These are phyloP conservation scores for Ceratina japonica DNA, from an alignment of 1,140 invertebrate species.

Conservation along the genomic window DNA sequence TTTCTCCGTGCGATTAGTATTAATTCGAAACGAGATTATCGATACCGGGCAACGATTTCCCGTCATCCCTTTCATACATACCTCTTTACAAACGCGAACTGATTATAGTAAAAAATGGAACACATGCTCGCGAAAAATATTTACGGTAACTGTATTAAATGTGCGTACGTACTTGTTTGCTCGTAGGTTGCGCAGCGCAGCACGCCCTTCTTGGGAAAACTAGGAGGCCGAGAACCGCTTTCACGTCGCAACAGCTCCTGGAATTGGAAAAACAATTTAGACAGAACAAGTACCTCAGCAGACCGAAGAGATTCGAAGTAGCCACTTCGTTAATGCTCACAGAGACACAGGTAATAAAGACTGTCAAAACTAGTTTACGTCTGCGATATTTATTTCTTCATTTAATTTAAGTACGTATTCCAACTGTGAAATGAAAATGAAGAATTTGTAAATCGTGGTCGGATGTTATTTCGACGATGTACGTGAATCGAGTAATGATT, in stretches of 20 bases:
- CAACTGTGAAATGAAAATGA: too few relatives aligned
- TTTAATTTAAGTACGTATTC: too few relatives aligned
- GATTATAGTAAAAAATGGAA: neutral
- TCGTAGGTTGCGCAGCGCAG: slow-evolving; percentile 80
- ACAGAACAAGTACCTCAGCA: slow-evolving; percentile 98
- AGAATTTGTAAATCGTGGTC: neutral
- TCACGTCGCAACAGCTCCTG: slow-evolving; percentile 98
- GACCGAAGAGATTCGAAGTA: slow-evolving; percentile 99
- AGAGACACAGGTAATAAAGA: slow-evolving; percentile 93
- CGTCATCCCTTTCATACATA: too few relatives aligned
- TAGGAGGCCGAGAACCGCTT: slow-evolving; percentile 96
- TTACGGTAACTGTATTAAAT: neutral
- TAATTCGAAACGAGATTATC: slow-evolving; percentile 30
- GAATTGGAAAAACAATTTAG: slow-evolving; percentile 99
- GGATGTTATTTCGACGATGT: neutral
- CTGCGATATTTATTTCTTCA: too few relatives aligned
- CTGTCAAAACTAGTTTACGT: neutral
- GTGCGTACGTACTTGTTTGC: neutral
- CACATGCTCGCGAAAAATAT: too few relatives aligned
- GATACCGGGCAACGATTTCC: neutral
- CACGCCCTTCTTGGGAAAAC: slow-evolving; percentile 96
- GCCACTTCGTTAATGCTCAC: slow-evolving; percentile 98
- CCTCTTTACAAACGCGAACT: neutral
- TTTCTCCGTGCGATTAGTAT: slow-evolving; percentile 36
- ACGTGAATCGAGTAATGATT: neutral